Conservation (phyloP, 2,797 vertebrate genomes). For the Tokudaia muenninki region DNA sequence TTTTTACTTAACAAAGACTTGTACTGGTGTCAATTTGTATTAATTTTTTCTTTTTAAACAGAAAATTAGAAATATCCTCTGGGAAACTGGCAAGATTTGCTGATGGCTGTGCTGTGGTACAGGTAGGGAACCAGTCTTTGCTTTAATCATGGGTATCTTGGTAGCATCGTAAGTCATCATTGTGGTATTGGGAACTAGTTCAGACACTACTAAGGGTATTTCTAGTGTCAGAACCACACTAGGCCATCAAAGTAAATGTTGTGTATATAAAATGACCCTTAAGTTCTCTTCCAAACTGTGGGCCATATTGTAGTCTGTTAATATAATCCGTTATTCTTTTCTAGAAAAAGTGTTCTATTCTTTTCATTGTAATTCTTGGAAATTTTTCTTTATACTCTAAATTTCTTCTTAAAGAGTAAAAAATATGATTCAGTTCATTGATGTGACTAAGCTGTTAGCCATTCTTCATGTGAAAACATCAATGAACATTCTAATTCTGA, state of each 20-base stretch:
- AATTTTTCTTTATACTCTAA: constrained; percentile 53
- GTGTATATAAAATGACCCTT: constrained; percentile 34
- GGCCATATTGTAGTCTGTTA: constrained; percentile 42
- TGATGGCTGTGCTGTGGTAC: constrained; percentile 96
- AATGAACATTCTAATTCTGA: constrained; percentile 14
- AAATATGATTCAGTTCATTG: neutral
- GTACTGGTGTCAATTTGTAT: constrained; percentile 25
- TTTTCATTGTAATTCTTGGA: constrained; percentile 48
- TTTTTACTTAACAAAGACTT: constrained; percentile 50
- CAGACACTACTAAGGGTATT: constrained; percentile 2
- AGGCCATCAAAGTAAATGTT: constrained; percentile 13
- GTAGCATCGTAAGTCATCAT: constrained; percentile 26
- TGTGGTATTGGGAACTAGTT: constrained; percentile 41
- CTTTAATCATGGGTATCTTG: constrained; percentile 31
- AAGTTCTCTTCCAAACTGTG: constrained; percentile 48
- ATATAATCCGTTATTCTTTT: constrained; percentile 47
- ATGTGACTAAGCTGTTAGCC: constrained; percentile 10
- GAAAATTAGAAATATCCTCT: constrained; percentile 95
- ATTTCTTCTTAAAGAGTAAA: constrained; percentile 54
- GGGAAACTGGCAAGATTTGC: constrained; percentile 97
- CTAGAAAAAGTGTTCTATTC: constrained; percentile 60
- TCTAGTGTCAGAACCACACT: constrained; percentile 33
- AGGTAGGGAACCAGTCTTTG: constrained; percentile 89
- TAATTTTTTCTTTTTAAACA: constrained; percentile 84
- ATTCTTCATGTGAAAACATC: constrained; percentile 62